Base-by-base conservation (phyloP, 2,888 invertebrate species). In the Zootermopsis nevadensis region DNA sequence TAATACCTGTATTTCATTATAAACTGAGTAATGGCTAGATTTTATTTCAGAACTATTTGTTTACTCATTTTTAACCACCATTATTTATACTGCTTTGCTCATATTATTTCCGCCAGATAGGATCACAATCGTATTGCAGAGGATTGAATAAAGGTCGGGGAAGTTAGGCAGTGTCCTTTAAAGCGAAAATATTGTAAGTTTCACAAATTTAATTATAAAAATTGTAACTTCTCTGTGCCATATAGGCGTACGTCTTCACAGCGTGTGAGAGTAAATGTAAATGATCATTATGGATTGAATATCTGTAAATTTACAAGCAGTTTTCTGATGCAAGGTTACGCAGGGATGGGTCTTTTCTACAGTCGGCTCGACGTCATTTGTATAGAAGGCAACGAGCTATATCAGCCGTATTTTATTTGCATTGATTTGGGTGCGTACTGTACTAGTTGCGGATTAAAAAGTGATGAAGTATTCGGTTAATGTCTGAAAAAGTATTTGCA, bases 291-390 rank as follows among this genome's bases (percentile, higher is more conserved):
- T 3, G 7, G 42, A 35, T 69, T 35, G 0, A n/a, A 10, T 24
- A 42, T 42, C 12, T 33, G 2, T 24, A 27, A 38, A 48, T 76
- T 27, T 77, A 72, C 31, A 60, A 77, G 35, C 27, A 12, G 22
- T 31, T 67, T 77, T 79, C n/a, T 48, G 35, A 31, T 69, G 77
- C 82, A 82, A 82, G 82, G 82, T 82, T 82, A 82, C 82, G 69
- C 66, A 48, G 82, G 82, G 79, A 82, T 79, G 82, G 82, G 77
- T 82, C 77, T 79, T 66, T 74, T 66, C 66, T 35, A 60, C 31
- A 42, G 69, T 81, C 81, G 69, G 81, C 81, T 72, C 81, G 81
- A 81, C 81, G 81, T 81, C 81, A 81, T 66, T 72, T 53, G 69
- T 53, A 42, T 33, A 74, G 60, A 55, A 79, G 79, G 79, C 79